Base-by-base conservation (phyloP, 1,140 invertebrate species). In the Batillaria attramentaria region DNA sequence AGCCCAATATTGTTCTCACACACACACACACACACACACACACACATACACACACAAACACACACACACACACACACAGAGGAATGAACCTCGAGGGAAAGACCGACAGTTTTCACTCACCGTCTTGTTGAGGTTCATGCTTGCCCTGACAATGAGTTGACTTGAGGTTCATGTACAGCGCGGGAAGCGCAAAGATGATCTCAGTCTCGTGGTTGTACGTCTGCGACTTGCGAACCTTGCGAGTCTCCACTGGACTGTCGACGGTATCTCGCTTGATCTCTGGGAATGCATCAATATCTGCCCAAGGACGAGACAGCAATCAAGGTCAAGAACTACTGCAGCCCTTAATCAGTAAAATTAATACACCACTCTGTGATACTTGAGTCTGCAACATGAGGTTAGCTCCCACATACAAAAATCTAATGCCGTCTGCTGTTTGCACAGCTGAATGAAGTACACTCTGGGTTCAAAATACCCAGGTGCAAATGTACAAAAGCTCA, bases 121-220 rank as follows among this genome's bases (percentile, higher is more conserved):
- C 89, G 73, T 87, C 85, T 77, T 86, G 82, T 43, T 78, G 70
- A 42, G 90, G 88, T 72, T 87, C 84, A 31, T 84, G 68, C 74
- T 89, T 87, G 28, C 85, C 83, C 75, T 91, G 88, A 65, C 95
- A 92, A 91, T 99, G 98, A 88, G 97, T 95, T 2, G 97, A 98
- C 92, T 98, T 97, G 54, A 99, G 93, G 88, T 98, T 95, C 79
- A 99, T 92, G 91, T 98, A 96, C 83, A 99, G 92, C 31, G 96
- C 95, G 0, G 98, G 98, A 79, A 99, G 91, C 8, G 96, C 96
- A 92, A 99, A 99, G 87, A 99, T 98, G 5, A 98, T 95, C 92
- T 99, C 98, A 43, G 96, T 93, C 72, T 95, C 96, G 88, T 99
- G 97, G 86, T 95, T 95, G 65, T 95, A 95, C 85, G 68, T 95